phyloP scores from a whole-genome alignment of 2,113 vertebrate genomes.

The Lampris megalopsis region DNA sequence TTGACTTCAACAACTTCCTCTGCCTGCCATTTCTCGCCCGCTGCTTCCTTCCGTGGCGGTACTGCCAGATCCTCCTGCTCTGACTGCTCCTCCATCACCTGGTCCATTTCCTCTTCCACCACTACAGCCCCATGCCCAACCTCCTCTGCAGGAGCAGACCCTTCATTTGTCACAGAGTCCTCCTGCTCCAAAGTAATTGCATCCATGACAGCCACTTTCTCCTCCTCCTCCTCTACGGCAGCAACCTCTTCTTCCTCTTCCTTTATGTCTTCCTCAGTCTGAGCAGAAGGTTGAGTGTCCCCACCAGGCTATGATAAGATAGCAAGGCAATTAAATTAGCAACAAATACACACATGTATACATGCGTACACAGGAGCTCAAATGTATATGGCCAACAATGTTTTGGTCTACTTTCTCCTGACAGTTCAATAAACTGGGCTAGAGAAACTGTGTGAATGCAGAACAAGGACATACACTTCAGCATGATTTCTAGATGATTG shows the following conservation, averaged over 20 bases:
- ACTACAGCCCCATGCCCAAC: neutral
- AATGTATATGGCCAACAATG: too few relatives aligned
- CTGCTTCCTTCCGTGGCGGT: conserved; percentile 3
- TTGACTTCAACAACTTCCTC: conserved; percentile 11
- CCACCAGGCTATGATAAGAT: conserved; percentile 28
- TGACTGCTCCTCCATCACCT: conserved; percentile 16
- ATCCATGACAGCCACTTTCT: conserved; percentile 24
- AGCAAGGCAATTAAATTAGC: conserved; percentile 8
- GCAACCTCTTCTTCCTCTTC: conserved; percentile 14
- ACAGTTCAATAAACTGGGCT: neutral
- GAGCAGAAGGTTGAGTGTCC: conserved; percentile 11
- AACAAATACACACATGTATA: too few relatives aligned
- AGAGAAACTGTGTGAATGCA: neutral
- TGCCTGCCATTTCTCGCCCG: neutral
- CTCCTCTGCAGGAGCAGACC: conserved; percentile 29
- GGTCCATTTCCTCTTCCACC: conserved; percentile 26
- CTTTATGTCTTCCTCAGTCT: neutral
- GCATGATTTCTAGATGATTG: neutral
- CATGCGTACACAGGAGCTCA: too few relatives aligned
- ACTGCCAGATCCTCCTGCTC: conserved; percentile 1
- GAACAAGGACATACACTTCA: neutral
- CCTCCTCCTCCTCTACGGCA: conserved; percentile 12
- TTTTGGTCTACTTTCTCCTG: neutral
- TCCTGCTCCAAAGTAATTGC: conserved; percentile 34
- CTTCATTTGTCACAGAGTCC: conserved; percentile 15